Evolutionary conservation across 2,113 vertebrate species (phyloP), one percentile per base, ranked within the genome.

Genomic region (Haemorhous mexicanus): DNA sequence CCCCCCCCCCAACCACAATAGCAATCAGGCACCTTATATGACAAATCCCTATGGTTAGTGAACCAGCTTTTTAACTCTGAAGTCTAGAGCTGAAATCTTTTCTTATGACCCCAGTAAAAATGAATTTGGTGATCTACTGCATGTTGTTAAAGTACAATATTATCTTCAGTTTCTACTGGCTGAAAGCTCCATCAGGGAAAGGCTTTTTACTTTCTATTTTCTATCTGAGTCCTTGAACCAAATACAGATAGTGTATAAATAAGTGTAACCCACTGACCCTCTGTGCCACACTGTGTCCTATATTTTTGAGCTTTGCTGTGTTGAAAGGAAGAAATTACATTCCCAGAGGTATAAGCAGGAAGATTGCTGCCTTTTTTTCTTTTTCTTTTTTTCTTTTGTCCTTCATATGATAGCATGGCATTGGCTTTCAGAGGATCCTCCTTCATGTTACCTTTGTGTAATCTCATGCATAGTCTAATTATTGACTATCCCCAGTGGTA

Each of bases 201-300:
- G 19, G 3, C 9, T 91, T 87, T 90, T 90, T 91, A 73, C 73
- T 90, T 91, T 92, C 58, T 89, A 37, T 88, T 83, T 85, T 80
- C 52, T 94, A 4, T 89, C 46, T 86, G 32, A 87, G 87, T 94
- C 94, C 94, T 96, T 96, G 96, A 96, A 96, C 92, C 92, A 94
- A 93, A 95, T 96, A 85, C 63, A 92, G 82, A 63, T 67, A 67
- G 72, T 84, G 41, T 94, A 94, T 97, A 96, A 95, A 94, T 95
- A 95, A 90, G 52, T 67, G 68, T 95, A 96, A 97, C 93, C 87
- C 82, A 90, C 76, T 96, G 94, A 93, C 95, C 95, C 90, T 92
- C 85, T 94, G 92, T 93, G 90, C 72, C 85, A 64, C 79, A 77
- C 75, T 84, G 85, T 93, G 95, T 92, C 87, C 94, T 97, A 96